A percentile compares a stretch with the other conserved stretches of the same genome.
Conservation (phyloP, 64 coral and sea anemone genomes). For the Anthopleura sola region DNA sequence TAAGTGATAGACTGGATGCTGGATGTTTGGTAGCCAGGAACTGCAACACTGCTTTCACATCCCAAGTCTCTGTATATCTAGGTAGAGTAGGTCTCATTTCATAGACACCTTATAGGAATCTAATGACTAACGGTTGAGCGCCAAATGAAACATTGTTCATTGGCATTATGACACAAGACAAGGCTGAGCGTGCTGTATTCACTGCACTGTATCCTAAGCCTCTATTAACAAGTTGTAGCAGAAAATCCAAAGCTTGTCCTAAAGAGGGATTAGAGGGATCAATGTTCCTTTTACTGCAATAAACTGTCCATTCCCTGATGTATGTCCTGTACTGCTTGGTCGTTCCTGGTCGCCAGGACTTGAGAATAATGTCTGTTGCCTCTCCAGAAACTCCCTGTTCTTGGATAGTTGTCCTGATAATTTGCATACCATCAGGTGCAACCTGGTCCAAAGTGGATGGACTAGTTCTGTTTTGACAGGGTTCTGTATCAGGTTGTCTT, state of each 20-base stretch:
- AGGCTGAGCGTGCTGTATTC: slow-evolving; percentile 31
- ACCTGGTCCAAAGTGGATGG: slow-evolving; percentile 1
- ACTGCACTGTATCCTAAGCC: slow-evolving; percentile 37
- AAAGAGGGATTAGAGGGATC: neutral
- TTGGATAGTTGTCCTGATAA: slow-evolving; percentile 14
- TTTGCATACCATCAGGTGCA: slow-evolving; percentile 9
- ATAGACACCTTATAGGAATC: slow-evolving; percentile 41
- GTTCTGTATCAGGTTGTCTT: neutral
- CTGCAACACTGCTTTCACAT: slow-evolving; percentile 20
- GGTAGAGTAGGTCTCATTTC: slow-evolving; percentile 37
- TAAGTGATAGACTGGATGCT: slow-evolving; percentile 6
- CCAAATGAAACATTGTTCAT: slow-evolving; percentile 15
- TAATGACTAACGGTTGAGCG: slow-evolving; percentile 24
- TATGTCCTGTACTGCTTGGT: neutral
- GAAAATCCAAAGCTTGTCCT: neutral
- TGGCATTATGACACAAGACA: neutral
- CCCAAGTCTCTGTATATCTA: slow-evolving; percentile 42
- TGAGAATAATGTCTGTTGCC: slow-evolving; percentile 8
- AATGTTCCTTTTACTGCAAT: neutral
- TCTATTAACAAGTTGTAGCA: neutral
- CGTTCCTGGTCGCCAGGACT: slow-evolving; percentile 8
- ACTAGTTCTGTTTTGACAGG: neutral
- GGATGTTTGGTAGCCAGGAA: slow-evolving; percentile 8
- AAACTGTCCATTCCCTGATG: neutral
- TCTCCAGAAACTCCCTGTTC: neutral